Base-by-base conservation (phyloP, 1,140 invertebrate species). In the Cydia amplana region DNA sequence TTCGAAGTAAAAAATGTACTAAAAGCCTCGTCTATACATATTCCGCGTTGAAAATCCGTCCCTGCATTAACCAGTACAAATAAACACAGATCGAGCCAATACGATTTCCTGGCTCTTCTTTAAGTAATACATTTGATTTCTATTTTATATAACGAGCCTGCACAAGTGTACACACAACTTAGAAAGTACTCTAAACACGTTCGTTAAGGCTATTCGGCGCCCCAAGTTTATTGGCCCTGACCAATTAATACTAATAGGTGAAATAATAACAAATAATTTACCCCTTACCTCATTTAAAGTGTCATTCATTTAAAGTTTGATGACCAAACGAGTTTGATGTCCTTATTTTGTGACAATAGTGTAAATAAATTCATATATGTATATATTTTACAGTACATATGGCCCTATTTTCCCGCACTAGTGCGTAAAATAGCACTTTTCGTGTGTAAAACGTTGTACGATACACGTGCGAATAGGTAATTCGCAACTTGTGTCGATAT, bases 161-260 rank as follows among this genome's bases (percentile, higher is more conserved):
- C n/a, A n/a, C n/a, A n/a, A n/a, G n/a, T n/a, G 12, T 40, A 70
- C 32, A 40, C 18, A 67, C 16, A 20, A 40, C 25, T 32, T 70
- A 70, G 65, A 70, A 70, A 70, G 65, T 70, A 70, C 65, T 18
- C 32, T 43, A 43, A 70, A 70, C 65, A 36, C 9, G 32, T 70
- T 67, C 5, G 64, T 32, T 67, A 36, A 18, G n/a, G n/a, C 46
- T 4, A 49, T 49, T 49, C 6, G 51, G 7, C n/a, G 16, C 51
- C 51, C 2, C 7, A 2, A 16, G 51, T 49, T 49, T 49, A 55
- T 18, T 18, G n/a, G 51, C n/a, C 5, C 5, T 55, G 20, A 55
- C 16, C n/a, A 18, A 18, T 55, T 55, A 40, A n/a, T n/a, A n/a
- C n/a, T n/a, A 51, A 55, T 55, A 55, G 16, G 51, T 55, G 51